Evolutionary conservation across 2,888 invertebrate genomes (phyloP), one percentile per base, ranked within the genome.

Genomic region (Lithophane semibrunnea): DNA sequence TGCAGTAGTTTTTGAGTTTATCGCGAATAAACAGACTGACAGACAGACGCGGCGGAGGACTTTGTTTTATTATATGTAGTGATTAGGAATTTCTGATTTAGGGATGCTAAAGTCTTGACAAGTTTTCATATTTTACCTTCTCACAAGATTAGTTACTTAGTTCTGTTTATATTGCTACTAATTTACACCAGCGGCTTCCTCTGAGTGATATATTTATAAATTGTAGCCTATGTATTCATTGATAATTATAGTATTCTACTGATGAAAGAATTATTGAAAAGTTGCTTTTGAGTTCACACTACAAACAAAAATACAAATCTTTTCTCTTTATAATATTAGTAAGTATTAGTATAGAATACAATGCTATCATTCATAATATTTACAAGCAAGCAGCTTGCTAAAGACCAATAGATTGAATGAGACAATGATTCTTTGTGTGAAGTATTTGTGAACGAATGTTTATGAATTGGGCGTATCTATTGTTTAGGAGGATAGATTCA

Each of bases 361-460:
- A 29, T 68, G 24, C 24, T 69, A 66, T 73, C n/a, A 29, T 58
- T 83, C 29, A 73, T 64, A 69, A 49, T 80, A 73, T 77, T 71
- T 61, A 83, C n/a, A 65, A 68, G 37, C 21, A 58, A 16, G 9
- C 73, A 71, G 71, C 42, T 73, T 77, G 74, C 47, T 52, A 65
- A 63, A 64, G 18, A 80, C 54, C 69, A 78, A 76, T 79, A 77
- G 29, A 66, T 60, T 71, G 77, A 80, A 80, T 65, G 54, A 73
- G 58, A 86, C 86, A 82, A 86, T 83, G 65, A 73, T 61, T 83
- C 79, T 82, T 86, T 86, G 73, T 86, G 66, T 58, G 76, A 78
- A 68, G 77, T 72, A 83, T 85, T 37, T 44, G 37, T 37, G 73
- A 60, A 10, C 21, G n/a, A 16, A 63, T 85, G 66, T 71, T 76